Base-by-base conservation (phyloP, 2,113 vertebrate genomes). In the Isichthys henryi region DNA sequence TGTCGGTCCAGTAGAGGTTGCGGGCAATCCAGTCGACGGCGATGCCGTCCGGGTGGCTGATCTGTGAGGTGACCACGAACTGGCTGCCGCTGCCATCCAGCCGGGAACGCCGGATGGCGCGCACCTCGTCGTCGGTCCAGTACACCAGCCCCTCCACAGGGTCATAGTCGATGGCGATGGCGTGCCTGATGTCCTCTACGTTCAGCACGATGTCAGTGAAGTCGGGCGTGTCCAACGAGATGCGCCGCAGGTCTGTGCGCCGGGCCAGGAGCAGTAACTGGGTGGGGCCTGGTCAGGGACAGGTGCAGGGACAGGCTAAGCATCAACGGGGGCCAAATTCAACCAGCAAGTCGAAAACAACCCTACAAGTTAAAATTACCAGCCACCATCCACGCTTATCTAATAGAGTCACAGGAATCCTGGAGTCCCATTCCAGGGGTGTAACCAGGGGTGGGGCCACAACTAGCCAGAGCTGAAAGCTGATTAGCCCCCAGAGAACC, bases 1-100 rank as follows among this genome's bases (percentile, higher is more conserved):
- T 99, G 92, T 99, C 98, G 0, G 98, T 99, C 98, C 98, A 99
- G 90, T 99, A 99, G 3, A 99, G 96, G 92, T 99, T 99, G 0
- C 98, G 95, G 1, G 98, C 98, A 15, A 99, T 96, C 98, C 98
- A 99, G 93, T 99, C 98, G 3, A 99, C 97, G 0, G 98, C 98
- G 49, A 99, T 98, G 85, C 98, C 98, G 8, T 99, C 98, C 0
- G 98, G 98, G 90, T 99, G 98, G 0, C 96, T 97, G 0, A 99
- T 97, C 91, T 99, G 98, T 0, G 97, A 97, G 0, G 97, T 98
- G 74, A 99, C 97, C 31, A 99, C 94, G 1, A 98, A 96, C 95
- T 98, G 97, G 82, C 97, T 95, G 0, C 97, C 96, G 5, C 96
- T 96, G 84, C 98, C 98, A 9, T 99, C 97, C 0, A 97, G 94